A percentile compares a stretch with the other conserved stretches of the same genome.
Evolutionary conservation across 2,797 vertebrate genomes (phyloP).

Genomic region (Amniataba percoides): DNA sequence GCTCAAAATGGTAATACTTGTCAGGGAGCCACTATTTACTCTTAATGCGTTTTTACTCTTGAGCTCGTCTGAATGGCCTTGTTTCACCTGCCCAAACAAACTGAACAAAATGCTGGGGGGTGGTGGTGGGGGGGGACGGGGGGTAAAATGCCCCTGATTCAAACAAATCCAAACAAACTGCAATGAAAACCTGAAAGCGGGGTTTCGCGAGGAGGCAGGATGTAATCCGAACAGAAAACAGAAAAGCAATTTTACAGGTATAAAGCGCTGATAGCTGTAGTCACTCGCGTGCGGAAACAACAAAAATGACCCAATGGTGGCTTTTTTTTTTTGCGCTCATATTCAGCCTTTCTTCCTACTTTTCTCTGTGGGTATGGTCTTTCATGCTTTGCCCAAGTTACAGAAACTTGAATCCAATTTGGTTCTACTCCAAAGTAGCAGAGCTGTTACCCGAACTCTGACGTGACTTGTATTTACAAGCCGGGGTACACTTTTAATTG

Average conservation of each 20-base stretch:
- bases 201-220: background rate
- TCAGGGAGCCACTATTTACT: slow-evolving; percentile 52
- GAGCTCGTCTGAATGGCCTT: slow-evolving; percentile 16
- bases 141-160: background rate
- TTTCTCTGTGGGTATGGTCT: background rate
- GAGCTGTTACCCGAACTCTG: slow-evolving; percentile 10
- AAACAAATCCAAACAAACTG: slow-evolving; percentile 2
- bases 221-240: background rate
- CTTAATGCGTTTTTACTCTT: slow-evolving; percentile 22
- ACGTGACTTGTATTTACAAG: slow-evolving; percentile 39
- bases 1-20: slow-evolving; percentile 44
- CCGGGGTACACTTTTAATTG: slow-evolving; percentile 43
- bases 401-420: slow-evolving; percentile 10
- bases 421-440: slow-evolving; percentile 10
- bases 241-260: background rate
- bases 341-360: too few species aligned
- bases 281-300: background rate
- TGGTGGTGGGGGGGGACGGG: background rate
- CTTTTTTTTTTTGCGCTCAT: background rate
- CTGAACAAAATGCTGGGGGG: background rate
- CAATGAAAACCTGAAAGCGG: background rate
- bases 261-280: background rate
- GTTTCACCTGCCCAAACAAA: slow-evolving; percentile 28
- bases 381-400: background rate
- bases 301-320: background rate